Percentiles rank a stretch among this genome's conserved stretches.
Conservation (phyloP, 2,888 invertebrate species). For the Yponomeuta cagnagella region DNA sequence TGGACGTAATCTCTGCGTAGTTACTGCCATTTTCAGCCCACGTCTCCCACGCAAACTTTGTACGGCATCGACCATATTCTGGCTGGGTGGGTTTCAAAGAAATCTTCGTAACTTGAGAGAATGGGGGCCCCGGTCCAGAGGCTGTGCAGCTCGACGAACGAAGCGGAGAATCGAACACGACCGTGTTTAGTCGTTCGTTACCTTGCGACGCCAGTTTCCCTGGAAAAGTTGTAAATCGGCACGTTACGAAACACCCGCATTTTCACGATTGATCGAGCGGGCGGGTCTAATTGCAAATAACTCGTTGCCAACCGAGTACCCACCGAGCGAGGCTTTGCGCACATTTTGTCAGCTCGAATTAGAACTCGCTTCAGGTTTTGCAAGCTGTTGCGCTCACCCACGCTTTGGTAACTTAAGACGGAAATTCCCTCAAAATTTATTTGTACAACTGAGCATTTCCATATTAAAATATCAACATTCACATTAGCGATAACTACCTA, state of each 20-base stretch:
- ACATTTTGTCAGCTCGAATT: not conserved
- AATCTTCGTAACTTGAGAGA: not conserved
- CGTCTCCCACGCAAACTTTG: not conserved
- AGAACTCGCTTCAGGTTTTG: not conserved
- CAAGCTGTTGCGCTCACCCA: not conserved
- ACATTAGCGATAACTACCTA: too few relatives aligned
- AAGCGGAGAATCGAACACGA: constrained; percentile 23
- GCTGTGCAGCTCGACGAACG: not conserved
- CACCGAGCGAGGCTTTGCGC: not conserved
- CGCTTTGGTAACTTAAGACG: not conserved
- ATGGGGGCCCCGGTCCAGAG: not conserved
- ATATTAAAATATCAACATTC: not conserved
- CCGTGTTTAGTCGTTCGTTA: constrained; percentile 10
- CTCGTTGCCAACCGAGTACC: not conserved
- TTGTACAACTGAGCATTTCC: not conserved
- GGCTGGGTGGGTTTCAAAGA: constrained; percentile 21
- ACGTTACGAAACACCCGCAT: not conserved
- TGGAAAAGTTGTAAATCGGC: constrained; percentile 37
- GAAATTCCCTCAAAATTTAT: not conserved
- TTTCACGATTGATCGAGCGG: constrained; percentile 8
- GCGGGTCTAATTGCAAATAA: constrained; percentile 6
- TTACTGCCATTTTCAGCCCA: not conserved
- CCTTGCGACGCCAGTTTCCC: constrained; percentile 15
- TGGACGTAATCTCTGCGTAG: not conserved
- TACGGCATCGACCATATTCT: not conserved